Evolutionary conservation across 2,113 vertebrate genomes (phyloP).

Genomic region (Maccullochella peelii): DNA sequence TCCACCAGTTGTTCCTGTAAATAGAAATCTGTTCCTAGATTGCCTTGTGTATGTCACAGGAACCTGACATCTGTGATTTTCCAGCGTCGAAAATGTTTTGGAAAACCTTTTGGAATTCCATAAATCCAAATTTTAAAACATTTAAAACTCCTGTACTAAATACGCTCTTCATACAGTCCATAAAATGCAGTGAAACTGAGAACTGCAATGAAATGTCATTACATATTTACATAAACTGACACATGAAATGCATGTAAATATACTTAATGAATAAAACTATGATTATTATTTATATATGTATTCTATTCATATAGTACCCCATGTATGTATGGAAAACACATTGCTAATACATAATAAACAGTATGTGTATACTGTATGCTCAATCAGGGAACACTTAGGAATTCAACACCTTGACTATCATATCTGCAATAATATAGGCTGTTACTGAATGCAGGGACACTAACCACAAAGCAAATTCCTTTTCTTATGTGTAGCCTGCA

Average conservation of each 20-base stretch:
- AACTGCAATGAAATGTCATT: neutral
- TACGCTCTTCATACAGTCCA: neutral
- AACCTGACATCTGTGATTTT: conserved; percentile 23
- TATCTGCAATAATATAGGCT: neutral
- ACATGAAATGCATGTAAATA: neutral
- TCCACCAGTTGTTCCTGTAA: conserved; percentile 56
- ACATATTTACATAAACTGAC: conserved; percentile 1
- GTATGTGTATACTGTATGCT: neutral
- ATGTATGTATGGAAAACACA: neutral
- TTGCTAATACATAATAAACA: neutral
- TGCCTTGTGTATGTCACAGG: conserved; percentile 19
- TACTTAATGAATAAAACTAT: neutral
- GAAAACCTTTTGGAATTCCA: neutral
- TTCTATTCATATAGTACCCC: too few species aligned
- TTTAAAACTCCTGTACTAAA: neutral
- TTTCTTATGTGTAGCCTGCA: neutral
- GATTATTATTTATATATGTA: neutral
- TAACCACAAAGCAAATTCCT: neutral
- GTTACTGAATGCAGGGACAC: neutral
- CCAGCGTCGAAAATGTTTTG: neutral
- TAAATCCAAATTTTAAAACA: conserved; percentile 7
- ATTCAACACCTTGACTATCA: neutral
- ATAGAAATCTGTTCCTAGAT: conserved; percentile 55
- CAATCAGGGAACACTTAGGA: neutral
- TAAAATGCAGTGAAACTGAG: too few species aligned